Conservation (phyloP, 2,113 vertebrate species). For the Atractosteus spatula region DNA sequence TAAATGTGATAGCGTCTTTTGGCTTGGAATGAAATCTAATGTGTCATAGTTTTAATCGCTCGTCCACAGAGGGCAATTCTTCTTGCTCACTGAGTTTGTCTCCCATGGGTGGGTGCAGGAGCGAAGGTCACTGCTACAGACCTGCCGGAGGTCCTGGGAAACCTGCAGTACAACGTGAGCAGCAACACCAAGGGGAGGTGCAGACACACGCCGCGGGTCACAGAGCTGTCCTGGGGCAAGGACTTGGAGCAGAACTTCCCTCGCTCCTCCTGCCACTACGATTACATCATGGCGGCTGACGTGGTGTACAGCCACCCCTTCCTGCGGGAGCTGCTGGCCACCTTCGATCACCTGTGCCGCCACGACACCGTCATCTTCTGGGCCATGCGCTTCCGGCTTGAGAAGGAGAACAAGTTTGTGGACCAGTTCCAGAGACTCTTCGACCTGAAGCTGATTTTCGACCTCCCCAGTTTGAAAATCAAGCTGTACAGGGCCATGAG, state of each 20-base stretch:
- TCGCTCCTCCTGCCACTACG: constrained; percentile 66
- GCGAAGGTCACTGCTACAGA: constrained; percentile 90
- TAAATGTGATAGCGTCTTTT: too few relatives aligned
- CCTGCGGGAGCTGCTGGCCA: constrained; percentile 82
- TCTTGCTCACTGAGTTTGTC: too few relatives aligned
- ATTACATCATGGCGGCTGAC: constrained; percentile 91
- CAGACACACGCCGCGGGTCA: constrained; percentile 78
- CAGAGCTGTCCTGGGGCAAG: constrained; percentile 83
- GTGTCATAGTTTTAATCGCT: too few relatives aligned
- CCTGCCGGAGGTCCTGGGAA: constrained; percentile 83
- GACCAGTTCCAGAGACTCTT: constrained; percentile 77
- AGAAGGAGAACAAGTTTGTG: constrained; percentile 84
- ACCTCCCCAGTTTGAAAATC: constrained; percentile 85
- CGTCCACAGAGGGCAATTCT: too few relatives aligned
- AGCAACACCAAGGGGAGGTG: constrained; percentile 79
- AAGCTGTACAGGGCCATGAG: constrained; percentile 83
- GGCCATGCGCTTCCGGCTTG: constrained; percentile 89
- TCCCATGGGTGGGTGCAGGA: constrained; percentile 56
- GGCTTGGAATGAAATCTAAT: too few relatives aligned
- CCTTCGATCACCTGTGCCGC: constrained; percentile 85
- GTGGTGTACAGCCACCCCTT: constrained; percentile 89
- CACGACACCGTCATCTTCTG: constrained; percentile 84
- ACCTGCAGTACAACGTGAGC: constrained; percentile 82
- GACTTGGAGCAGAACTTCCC: constrained; percentile 80
- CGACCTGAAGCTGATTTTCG: constrained; percentile 76